phyloP scores from a whole-genome alignment of 2,797 vertebrate species.

The Myoxocephalus aenaeus region DNA sequence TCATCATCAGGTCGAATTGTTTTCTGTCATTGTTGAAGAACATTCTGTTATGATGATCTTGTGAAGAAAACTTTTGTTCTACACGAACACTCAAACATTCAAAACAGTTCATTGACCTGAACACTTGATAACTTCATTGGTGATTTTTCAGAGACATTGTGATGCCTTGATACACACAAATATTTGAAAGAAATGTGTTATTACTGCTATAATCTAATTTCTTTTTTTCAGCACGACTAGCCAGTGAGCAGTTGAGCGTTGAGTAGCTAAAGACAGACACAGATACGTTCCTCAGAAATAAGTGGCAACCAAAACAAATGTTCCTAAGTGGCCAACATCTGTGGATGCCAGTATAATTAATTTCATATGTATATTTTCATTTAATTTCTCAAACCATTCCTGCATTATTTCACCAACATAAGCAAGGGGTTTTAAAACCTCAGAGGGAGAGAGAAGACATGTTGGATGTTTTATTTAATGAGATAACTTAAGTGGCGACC shows the following conservation, averaged over 20 bases:
- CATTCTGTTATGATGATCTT: too few relatives aligned
- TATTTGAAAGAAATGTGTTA: too few relatives aligned
- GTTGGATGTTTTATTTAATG: neutral
- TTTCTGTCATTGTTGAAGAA: too few relatives aligned
- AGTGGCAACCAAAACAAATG: neutral
- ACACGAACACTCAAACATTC: too few relatives aligned
- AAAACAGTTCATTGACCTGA: too few relatives aligned
- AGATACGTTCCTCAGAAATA: neutral
- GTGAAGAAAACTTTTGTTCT: too few relatives aligned
- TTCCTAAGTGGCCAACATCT: neutral
- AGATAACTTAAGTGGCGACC: neutral
- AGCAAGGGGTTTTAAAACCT: neutral
- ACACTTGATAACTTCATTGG: too few relatives aligned
- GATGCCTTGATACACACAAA: too few relatives aligned
- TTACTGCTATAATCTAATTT: neutral
- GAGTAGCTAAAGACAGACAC: neutral
- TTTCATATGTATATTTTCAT: neutral
- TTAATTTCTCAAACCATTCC: neutral
- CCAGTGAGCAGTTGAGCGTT: neutral
- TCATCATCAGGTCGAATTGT: too few relatives aligned
- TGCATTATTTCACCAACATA: neutral
- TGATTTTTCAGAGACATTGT: too few relatives aligned
- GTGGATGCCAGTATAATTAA: neutral
- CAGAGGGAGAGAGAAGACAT: neutral
- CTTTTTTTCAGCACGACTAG: neutral